Evolutionary conservation across 2,888 invertebrate species (phyloP), one percentile per base, ranked within the genome.

Genomic region (Meandrusa payeni): DNA sequence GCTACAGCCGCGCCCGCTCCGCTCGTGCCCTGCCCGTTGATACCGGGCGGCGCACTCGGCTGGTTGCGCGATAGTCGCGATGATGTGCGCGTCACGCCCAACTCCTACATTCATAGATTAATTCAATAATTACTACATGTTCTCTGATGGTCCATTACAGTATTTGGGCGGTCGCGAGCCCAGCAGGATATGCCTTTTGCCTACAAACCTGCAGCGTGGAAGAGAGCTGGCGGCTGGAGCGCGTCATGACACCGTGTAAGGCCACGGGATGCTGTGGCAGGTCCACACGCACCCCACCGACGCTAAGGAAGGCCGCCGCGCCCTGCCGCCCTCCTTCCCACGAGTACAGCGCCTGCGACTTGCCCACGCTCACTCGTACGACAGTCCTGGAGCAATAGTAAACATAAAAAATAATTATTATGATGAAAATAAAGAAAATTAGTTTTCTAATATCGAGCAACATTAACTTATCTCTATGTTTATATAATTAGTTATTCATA

Each of bases 261-360:
- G 96, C 97, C 0, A 98, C 97, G 0, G 99, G 99, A 86, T 99
- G 98, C 79, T 99, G 98, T 2, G 99, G 99, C 66, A 99, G 97
- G 76, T 98, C 98, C 41, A 98, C 94, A 51, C 95, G 93, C 1
- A 98, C 94, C 6, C 94, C 94, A 1, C 98, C 98, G 40, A 98
- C 91, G 4, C 95, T 95, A 4, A 97, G 81, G 43, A 97, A 94
- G 92, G 62, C 93, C 78, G 61, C 92, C 89, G 93, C 55, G 92
- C 91, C 69, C 93, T 94, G 91, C 65, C 95, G 95, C 17, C 93
- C 91, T 38, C 91, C 91, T 61, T 83, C 83, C 82, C 96, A 96
- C 1, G 97, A 97, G 79, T 97, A 97, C 36, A 98, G 83, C 1
- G 96, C 95, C 66, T 97, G 97, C 0, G 97, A 96, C 75, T 97